Evolutionary conservation across 2,888 invertebrate genomes (phyloP), one percentile per base, ranked within the genome.

Genomic region (Vesta saturnalis): DNA sequence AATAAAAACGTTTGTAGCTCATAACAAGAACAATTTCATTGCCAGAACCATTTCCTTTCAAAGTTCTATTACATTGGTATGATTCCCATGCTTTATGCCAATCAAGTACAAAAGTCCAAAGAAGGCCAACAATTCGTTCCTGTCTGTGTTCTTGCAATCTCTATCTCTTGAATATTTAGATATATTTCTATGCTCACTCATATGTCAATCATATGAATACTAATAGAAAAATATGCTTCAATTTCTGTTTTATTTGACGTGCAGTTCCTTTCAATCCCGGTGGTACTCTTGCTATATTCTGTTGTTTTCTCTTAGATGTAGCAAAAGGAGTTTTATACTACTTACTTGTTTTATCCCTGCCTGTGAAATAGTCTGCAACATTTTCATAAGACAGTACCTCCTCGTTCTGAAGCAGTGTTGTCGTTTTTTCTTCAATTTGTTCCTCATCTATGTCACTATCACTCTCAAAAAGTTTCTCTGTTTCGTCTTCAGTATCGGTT

Each of bases 121-220:
- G 30, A 30, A 30, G 5, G 30, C 30, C 4, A 30, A 30, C 30
- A 30, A 30, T 30, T 30, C 30, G 30, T 10, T 30, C 30, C 30
- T 30, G 30, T 30, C 10, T 30, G 30, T 30, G 30, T 30, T 30
- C 30, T 10, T 30, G 30, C 10, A 30, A 30, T 30, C 30, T 30
- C 30, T 30, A 30, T 6, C 30, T 30, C 30, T 30, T 10, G 30
- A 30, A 30, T 30, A 30, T 30, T 30, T 4, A 4, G 30, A 6
- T 30, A 6, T 30, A 30, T 30, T 30, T 30, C 30, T 30, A 30
- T 30, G 30, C 10, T 30, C 30, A n/a, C n/a, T n/a, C n/a, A n/a
- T n/a, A n/a, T n/a, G 46, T 46, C 46, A 46, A 46, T 46, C 46
- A 46, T 46, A 46, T 46, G 12, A 46, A 46, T 46, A n/a, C 46